Evolutionary conservation across 1,140 invertebrate species (phyloP).

Genomic region (Saccostrea echinata): DNA sequence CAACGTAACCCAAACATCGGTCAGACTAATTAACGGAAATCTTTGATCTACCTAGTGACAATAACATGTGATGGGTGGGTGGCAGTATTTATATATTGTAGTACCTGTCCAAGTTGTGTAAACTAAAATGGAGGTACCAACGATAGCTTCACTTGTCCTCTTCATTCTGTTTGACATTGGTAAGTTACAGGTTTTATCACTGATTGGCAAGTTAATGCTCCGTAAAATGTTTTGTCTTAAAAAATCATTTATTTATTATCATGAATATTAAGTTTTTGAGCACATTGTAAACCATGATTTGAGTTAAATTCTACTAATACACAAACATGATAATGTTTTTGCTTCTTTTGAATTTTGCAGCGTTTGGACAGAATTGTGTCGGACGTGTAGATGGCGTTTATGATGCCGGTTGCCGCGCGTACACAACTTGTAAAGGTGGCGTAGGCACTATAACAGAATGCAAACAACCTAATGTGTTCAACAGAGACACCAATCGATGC

Average conservation of each 20-base stretch:
- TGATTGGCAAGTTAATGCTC: neutral
- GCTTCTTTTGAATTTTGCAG: neutral
- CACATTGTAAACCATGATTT: no score
- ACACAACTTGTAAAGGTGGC: constrained; percentile 33
- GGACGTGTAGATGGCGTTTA: constrained; percentile 43
- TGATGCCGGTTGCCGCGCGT: constrained; percentile 46
- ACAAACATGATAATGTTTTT: neutral
- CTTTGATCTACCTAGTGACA: constrained; percentile 16
- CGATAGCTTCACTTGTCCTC: neutral
- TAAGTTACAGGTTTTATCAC: neutral
- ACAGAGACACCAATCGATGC: constrained; percentile 38
- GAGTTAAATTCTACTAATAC: no score
- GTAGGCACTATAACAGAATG: constrained; percentile 33
- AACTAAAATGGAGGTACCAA: neutral
- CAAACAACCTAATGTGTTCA: constrained; percentile 30
- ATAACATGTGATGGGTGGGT: neutral
- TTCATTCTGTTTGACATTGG: neutral
- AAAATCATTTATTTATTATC: no score
- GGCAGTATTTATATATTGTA: constrained; percentile 6
- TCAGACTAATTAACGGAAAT: neutral
- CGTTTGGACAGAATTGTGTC: constrained; percentile 35
- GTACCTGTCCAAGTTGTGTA: neutral
- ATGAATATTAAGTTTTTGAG: neutral
- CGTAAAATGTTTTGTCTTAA: neutral
- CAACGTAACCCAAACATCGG: neutral